Percentiles rank a stretch among this genome's conserved stretches.
phyloP scores from a whole-genome alignment of 2,797 vertebrate genomes.

The Spinus pinus region DNA sequence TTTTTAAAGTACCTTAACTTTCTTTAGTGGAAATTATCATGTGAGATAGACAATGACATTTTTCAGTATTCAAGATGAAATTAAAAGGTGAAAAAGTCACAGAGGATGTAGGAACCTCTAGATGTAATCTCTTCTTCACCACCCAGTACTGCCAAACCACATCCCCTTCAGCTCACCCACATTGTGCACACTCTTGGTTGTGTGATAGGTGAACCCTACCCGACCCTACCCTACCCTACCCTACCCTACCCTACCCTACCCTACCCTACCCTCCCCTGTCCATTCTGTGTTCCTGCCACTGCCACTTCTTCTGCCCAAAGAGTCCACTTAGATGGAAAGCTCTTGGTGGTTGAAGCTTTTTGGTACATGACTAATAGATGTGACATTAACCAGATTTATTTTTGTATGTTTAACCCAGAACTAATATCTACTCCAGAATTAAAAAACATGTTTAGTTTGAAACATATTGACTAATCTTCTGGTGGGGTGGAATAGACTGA shows the following conservation, averaged over 20 bases:
- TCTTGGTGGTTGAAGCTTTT: not conserved
- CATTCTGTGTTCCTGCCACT: fast-evolving
- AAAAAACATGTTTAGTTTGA: not conserved
- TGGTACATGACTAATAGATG: not conserved
- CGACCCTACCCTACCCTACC: not conserved
- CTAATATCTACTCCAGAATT: not conserved
- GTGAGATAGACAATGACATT: not conserved
- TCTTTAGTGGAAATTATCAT: not conserved
- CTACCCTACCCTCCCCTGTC: not conserved
- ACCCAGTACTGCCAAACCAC: not conserved
- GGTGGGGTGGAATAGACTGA: not conserved
- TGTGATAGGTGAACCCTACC: not conserved
- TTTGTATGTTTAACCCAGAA: not conserved
- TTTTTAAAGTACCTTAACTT: not conserved
- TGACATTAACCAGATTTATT: not conserved
- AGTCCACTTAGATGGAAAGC: not conserved
- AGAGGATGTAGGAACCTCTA: not conserved
- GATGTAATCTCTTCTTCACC: not conserved
- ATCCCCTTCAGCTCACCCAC: not conserved
- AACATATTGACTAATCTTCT: not conserved
- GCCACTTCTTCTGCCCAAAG: not conserved
- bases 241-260: too few relatives aligned
- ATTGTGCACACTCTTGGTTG: not conserved
- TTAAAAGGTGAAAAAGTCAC: not conserved
- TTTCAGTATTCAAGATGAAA: not conserved